Percentiles rank a stretch among this genome's conserved stretches.
Evolutionary conservation across 2,888 invertebrate species (phyloP).

Genomic region (Syrista parreyssii): DNA sequence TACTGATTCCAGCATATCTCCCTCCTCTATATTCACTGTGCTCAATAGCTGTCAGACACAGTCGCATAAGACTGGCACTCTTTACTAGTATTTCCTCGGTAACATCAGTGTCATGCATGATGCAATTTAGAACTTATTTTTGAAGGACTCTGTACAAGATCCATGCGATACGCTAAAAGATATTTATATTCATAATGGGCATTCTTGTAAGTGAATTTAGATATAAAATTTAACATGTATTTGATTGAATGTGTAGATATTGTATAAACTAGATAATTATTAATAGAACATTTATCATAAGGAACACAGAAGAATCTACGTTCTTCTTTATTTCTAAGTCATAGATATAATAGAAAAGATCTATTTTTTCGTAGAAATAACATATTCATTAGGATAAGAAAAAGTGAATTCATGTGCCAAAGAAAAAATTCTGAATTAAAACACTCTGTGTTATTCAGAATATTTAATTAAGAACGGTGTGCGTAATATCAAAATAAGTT

Average conservation of each 20-base stretch:
- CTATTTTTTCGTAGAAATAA: slow-evolving; percentile 38
- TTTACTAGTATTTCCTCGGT: no score
- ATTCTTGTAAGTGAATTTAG: neutral
- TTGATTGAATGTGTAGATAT: neutral
- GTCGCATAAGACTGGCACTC: neutral
- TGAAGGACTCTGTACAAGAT: neutral
- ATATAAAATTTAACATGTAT: neutral
- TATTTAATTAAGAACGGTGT: neutral
- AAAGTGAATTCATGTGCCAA: slow-evolving; percentile 65
- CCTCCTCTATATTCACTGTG: neutral
- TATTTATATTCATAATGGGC: neutral
- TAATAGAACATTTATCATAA: neutral
- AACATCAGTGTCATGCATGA: no score
- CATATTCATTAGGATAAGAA: slow-evolving; percentile 27
- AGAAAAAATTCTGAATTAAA: slow-evolving; percentile 33
- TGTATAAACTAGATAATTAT: slow-evolving; percentile 13
- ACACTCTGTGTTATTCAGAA: neutral
- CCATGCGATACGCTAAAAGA: neutral
- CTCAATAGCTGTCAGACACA: neutral
- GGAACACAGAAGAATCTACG: neutral
- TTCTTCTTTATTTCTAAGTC: neutral
- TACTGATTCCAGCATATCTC: neutral
- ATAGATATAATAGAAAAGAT: slow-evolving; percentile 16
- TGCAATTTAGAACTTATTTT: neutral
- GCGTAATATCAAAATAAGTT: neutral